phyloP scores from a whole-genome alignment of 2,888 invertebrate genomes.

The Philereme transversata region DNA sequence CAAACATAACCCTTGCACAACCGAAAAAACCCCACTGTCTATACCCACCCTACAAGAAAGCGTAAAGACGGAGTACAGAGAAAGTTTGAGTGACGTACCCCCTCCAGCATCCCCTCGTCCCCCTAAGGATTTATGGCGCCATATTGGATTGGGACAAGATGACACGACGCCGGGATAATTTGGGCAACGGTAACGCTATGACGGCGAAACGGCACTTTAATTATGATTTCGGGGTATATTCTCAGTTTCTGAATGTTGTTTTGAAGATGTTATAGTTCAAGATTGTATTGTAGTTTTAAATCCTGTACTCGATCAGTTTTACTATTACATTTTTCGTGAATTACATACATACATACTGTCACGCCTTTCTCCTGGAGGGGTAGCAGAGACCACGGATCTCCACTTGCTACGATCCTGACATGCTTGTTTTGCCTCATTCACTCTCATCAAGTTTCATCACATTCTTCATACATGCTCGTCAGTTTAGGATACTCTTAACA shows the following conservation, averaged over 20 bases:
- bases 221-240: conserved; percentile 75
- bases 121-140: conserved; percentile 83
- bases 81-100: conserved; percentile 84
- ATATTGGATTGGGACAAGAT: conserved; percentile 85
- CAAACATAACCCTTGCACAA: conserved; percentile 29
- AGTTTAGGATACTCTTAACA: no score
- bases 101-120: conserved; percentile 58
- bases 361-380: no score
- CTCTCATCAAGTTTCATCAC: no score
- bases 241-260: conserved; percentile 25
- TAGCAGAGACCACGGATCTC: no score
- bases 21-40: conserved; percentile 60
- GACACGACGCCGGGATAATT: conserved; percentile 84
- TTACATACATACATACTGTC: no score
- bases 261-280: conserved; percentile 33
- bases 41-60: conserved; percentile 77
- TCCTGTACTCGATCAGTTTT: no score
- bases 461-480: no score
- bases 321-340: no score
- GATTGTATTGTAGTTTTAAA: neutral
- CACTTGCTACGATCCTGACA: no score
- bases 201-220: conserved; percentile 81
- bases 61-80: conserved; percentile 81
- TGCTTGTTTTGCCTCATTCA: no score
- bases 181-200: conserved; percentile 80